Conservation (phyloP, 2,113 vertebrate species). For the Megaceryle maxima region DNA sequence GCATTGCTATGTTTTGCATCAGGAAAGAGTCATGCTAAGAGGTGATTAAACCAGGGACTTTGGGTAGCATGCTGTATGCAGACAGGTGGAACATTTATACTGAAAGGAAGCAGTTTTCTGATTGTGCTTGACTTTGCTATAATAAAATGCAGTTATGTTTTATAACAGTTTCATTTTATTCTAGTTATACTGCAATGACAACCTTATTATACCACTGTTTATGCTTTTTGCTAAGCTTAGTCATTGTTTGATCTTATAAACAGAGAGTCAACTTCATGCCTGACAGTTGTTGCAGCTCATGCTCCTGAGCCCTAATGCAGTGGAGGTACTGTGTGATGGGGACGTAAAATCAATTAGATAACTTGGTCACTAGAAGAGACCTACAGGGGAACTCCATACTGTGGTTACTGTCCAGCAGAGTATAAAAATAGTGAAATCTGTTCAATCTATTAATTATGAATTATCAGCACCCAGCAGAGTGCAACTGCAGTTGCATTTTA, state of each 20-base stretch:
- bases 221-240: constrained; percentile 29
- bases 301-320: background rate
- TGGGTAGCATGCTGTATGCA: background rate
- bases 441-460: background rate
- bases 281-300: background rate
- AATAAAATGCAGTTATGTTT: constrained; percentile 26
- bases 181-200: constrained; percentile 7
- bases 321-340: background rate
- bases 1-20: background rate
- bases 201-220: constrained; percentile 25
- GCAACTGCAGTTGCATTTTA: background rate
- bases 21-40: background rate
- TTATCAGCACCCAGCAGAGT: background rate
- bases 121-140: background rate
- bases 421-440: background rate
- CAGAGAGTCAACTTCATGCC: background rate
- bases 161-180: constrained; percentile 37
- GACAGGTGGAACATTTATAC: constrained; percentile 2
- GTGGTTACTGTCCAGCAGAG: background rate
- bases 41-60: background rate
- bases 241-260: constrained; percentile 55
- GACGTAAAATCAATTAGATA: background rate
- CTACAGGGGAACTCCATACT: background rate
- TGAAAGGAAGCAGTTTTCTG: constrained; percentile 6
- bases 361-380: background rate